A percentile compares a stretch with the other conserved stretches of the same genome.
phyloP scores from a whole-genome alignment of 1,140 invertebrate species.

The Drosophila ananassae region DNA sequence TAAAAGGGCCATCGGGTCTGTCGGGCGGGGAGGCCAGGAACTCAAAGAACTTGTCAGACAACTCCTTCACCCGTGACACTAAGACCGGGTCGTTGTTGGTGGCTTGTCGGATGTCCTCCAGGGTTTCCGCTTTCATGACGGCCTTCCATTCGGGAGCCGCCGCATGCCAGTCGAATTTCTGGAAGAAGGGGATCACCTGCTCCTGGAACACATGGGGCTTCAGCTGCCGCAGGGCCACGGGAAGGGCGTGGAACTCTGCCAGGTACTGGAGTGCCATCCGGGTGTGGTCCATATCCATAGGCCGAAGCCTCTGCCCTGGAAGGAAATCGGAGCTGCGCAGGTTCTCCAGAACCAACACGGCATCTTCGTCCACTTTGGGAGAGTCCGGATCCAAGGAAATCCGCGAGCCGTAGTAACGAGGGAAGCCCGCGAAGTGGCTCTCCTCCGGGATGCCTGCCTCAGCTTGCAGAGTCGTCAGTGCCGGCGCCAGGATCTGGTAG shows the following conservation, averaged over 20 bases:
- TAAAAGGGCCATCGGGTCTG: constrained; percentile 75
- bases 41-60: constrained; percentile 54
- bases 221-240: constrained; percentile 85
- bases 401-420: constrained; percentile 85
- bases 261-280: constrained; percentile 84
- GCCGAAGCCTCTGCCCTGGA: constrained; percentile 83
- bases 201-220: constrained; percentile 84
- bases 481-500: constrained; percentile 85
- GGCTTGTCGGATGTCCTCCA: constrained; percentile 46
- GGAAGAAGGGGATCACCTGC: constrained; percentile 78
- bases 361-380: constrained; percentile 85
- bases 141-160: constrained; percentile 53
- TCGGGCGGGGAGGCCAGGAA: constrained; percentile 46
- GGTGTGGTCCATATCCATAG: constrained; percentile 85
- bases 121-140: constrained; percentile 58
- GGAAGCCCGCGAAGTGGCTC: constrained; percentile 84
- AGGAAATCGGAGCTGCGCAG: constrained; percentile 84
- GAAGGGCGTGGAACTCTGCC: constrained; percentile 86
- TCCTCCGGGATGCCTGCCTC: constrained; percentile 83
- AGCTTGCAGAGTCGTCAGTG: constrained; percentile 84
- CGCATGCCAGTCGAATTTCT: constrained; percentile 72
- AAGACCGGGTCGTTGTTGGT: constrained; percentile 47
- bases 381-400: constrained; percentile 83
- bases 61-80: constrained; percentile 27
- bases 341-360: constrained; percentile 86